Evolutionary conservation across 2,797 vertebrate species (phyloP).

Genomic region (Gobio occitaniae): DNA sequence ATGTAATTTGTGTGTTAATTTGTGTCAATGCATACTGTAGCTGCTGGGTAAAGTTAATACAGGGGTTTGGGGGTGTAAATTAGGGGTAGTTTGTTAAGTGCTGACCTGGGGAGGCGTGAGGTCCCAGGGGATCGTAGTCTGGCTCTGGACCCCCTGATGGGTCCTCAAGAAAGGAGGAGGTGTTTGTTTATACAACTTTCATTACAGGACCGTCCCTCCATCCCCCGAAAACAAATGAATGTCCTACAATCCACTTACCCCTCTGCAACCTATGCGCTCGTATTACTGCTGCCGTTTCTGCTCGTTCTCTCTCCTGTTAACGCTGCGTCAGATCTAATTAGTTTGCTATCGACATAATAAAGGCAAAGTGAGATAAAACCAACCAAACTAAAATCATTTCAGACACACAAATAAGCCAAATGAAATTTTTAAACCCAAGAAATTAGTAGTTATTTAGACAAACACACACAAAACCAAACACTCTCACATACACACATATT

Average conservation of each 20-base stretch:
- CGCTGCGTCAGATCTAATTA: slow-evolving; percentile 85
- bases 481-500: not conserved
- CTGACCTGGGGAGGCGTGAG: slow-evolving; percentile 75
- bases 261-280: slow-evolving; percentile 63
- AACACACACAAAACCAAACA: not conserved
- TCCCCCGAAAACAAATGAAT: slow-evolving; percentile 80
- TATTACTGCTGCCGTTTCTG: slow-evolving; percentile 65
- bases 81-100: slow-evolving; percentile 30
- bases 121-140: slow-evolving; percentile 69
- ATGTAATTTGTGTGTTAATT: slow-evolving; percentile 42
- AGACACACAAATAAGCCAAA: not conserved
- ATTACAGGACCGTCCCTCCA: slow-evolving; percentile 79
- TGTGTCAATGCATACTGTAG: slow-evolving; percentile 8
- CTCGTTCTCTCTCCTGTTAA: slow-evolving; percentile 69
- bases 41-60: not conserved
- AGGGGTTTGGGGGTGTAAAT: slow-evolving; percentile 22
- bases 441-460: not conserved
- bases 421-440: no score
- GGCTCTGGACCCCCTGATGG: slow-evolving; percentile 67
- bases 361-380: not conserved
- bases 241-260: slow-evolving; percentile 51
- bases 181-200: slow-evolving; percentile 86
- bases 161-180: slow-evolving; percentile 69
- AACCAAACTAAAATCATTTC: not conserved
- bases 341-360: slow-evolving; percentile 67